Evolutionary conservation across 1,140 invertebrate genomes (phyloP).

Genomic region (Cyclargus thomasi): DNA sequence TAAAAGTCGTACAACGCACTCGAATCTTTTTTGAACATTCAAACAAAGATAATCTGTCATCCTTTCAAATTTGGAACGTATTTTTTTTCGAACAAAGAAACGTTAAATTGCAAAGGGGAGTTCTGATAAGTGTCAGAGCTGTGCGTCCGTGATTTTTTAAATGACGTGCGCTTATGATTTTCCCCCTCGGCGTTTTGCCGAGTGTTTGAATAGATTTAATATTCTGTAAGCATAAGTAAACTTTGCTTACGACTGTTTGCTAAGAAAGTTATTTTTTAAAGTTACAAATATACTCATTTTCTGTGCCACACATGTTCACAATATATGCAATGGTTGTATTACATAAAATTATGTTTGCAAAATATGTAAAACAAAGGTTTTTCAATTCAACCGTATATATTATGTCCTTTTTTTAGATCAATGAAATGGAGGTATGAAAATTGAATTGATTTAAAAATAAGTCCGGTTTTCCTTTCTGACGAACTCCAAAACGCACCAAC

Average conservation of each 20-base stretch:
- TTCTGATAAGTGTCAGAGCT: conserved; percentile 8
- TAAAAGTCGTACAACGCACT: conserved; percentile 15
- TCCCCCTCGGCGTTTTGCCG: neutral
- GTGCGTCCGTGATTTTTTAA: conserved; percentile 2
- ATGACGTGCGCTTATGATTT: conserved; percentile 1
- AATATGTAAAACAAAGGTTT: too few relatives aligned
- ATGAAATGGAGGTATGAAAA: too few relatives aligned
- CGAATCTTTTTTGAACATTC: conserved; percentile 16
- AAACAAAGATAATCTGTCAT: conserved; percentile 17
- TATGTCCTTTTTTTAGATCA: too few relatives aligned
- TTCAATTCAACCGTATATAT: too few relatives aligned
- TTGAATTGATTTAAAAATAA: too few relatives aligned
- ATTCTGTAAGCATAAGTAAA: neutral
- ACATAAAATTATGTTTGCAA: too few relatives aligned
- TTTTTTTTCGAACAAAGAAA: conserved; percentile 14
- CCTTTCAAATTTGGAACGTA: conserved; percentile 18
- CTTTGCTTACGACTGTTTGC: neutral
- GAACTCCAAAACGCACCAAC: too few relatives aligned
- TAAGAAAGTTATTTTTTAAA: too few relatives aligned
- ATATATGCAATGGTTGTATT: too few relatives aligned
- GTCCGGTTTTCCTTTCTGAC: too few relatives aligned
- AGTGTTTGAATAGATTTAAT: neutral
- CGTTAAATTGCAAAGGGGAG: conserved; percentile 9
- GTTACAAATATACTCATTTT: too few relatives aligned
- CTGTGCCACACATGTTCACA: too few relatives aligned